Evolutionary conservation across 2,113 vertebrate species (phyloP), one percentile per base, ranked within the genome.

Genomic region (Paralichthys olivaceus): DNA sequence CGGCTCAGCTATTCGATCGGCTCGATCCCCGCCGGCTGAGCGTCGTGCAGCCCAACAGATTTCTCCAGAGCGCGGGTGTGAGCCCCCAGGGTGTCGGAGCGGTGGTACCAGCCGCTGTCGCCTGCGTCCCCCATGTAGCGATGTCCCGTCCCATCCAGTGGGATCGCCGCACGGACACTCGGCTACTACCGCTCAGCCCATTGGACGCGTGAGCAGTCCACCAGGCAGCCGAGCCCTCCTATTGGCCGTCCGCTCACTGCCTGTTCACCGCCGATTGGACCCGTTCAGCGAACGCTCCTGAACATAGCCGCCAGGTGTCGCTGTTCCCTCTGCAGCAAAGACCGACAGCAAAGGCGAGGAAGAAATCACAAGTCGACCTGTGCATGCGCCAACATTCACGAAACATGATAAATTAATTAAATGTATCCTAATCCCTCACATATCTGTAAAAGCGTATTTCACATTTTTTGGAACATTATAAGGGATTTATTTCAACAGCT

Each of bases 211-310:
- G 29, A 26, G 4, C 83, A 79, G 83, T 87, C 87, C 84, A 80
- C 76, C 57, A 83, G 43, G 9, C 56, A 19, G 61, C 26, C 0
- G 15, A 49, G 70, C 29, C 9, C 72, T 71, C 40, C 84, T 29
- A 93, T 92, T 93, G 40, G 93, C 72, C 72, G 28, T 57, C 28
- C 3, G 3, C 34, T 58, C 45, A 13, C 81, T n/a, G 82, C 59
- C 82, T 81, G 68, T 67, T 83, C 71, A 62, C 49, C 63, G 61
- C 29, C 73, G 89, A 93, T 93, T 93, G 93, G 93, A 84, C 68
- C 0, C 14, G 71, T 73, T 26, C 58, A 2, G 20, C 1, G 8
- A 20, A 17, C 34, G 0, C 3, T 3, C 32, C n/a, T 11, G 6
- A 13, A 8, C 4, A 57, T 17, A 20, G 40, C 14, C 91, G 29